Evolutionary conservation across 2,888 invertebrate genomes (phyloP).

Genomic region (Drosophila nigricruria): DNA sequence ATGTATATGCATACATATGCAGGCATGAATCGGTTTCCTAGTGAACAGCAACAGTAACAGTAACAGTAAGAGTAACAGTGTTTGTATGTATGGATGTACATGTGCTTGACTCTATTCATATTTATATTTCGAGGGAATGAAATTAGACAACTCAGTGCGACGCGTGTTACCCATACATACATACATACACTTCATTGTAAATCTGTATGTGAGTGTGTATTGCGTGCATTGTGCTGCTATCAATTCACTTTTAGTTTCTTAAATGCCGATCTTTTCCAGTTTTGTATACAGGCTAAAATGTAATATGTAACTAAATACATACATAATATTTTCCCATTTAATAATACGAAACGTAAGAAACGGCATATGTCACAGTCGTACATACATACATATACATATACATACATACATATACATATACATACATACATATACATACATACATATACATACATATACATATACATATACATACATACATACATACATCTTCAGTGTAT

Average conservation of each 20-base stretch:
- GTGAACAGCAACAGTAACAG: not conserved
- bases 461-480: not conserved
- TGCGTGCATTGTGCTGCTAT: not conserved
- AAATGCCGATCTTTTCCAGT: not conserved
- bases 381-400: not conserved
- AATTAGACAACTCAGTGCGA: not conserved
- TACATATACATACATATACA: not conserved
- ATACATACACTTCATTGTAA: too few relatives aligned
- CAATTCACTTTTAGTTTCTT: conserved; percentile 1
- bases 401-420: not conserved
- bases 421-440: not conserved
- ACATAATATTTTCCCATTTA: conserved; percentile 21
- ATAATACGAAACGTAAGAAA: conserved; percentile 29
- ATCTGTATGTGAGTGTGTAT: not conserved
- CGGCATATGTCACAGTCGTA: not conserved
- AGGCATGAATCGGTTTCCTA: too few relatives aligned
- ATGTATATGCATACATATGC: too few relatives aligned
- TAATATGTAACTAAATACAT: not conserved
- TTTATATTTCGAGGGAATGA: not conserved
- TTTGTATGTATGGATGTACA: not conserved
- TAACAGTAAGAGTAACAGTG: not conserved
- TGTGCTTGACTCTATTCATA: not conserved
- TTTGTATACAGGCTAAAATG: conserved; percentile 24
- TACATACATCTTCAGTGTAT: too few relatives aligned
- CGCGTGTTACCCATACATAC: not conserved